A percentile compares a stretch with the other conserved stretches of the same genome.
Evolutionary conservation across 2,113 vertebrate genomes (phyloP).

Genomic region (Hepsetus odoe): DNA sequence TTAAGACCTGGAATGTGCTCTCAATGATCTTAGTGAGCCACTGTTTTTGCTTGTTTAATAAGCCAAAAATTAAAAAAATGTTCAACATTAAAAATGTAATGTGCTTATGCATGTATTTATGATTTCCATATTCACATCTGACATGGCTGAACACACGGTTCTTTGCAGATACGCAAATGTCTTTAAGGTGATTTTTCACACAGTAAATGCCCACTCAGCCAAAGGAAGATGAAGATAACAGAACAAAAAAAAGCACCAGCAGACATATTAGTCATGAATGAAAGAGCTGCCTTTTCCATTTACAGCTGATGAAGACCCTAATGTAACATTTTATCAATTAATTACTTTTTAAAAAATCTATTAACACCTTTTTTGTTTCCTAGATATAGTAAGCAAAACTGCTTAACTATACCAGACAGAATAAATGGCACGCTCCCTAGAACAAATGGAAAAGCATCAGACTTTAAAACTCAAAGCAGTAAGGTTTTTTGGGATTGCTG

Average conservation of each 20-base stretch:
- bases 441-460: too few relatives aligned
- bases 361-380: not conserved
- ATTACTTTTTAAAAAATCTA: not conserved
- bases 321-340: not conserved
- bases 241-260: conserved; percentile 23
- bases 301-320: not conserved
- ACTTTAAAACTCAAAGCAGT: too few relatives aligned
- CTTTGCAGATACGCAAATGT: conserved; percentile 14
- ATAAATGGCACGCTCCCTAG: not conserved
- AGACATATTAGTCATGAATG: conserved; percentile 1
- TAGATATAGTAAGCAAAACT: not conserved
- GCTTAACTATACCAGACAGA: not conserved
- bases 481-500: too few relatives aligned
- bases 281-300: not conserved
- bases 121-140: conserved; percentile 41
- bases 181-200: conserved; percentile 44
- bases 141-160: conserved; percentile 33
- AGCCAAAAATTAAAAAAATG: too few relatives aligned
- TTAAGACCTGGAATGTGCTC: not conserved
- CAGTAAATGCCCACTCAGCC: conserved; percentile 25
- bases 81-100: too few relatives aligned
- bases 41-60: conserved; percentile 43
- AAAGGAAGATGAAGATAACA: conserved; percentile 33
- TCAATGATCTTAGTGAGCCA: conserved; percentile 17
- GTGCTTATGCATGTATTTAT: too few relatives aligned